phyloP scores from a whole-genome alignment of 2,888 invertebrate genomes.

The Coleophora flavipennella region DNA sequence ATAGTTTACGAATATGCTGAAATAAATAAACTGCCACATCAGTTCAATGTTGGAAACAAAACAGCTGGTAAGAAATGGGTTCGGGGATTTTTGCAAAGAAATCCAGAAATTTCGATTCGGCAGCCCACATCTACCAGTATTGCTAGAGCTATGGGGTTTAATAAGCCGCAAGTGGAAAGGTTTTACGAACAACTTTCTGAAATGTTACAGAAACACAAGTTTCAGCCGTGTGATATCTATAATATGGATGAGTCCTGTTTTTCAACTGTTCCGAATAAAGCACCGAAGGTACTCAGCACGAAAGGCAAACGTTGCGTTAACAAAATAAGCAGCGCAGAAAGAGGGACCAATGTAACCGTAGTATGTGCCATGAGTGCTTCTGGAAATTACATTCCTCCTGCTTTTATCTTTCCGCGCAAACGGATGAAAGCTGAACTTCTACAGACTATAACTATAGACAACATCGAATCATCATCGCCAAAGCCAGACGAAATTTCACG shows the following conservation, averaged over 20 bases:
- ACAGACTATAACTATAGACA: too few species aligned
- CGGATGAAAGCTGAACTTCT: conserved; percentile 26
- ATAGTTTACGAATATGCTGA: conserved; percentile 8
- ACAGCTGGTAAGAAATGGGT: conserved; percentile 14
- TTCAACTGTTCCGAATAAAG: conserved; percentile 9
- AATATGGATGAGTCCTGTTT: conserved; percentile 15
- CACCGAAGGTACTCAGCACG: conserved; percentile 7
- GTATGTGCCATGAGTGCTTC: conserved; percentile 19
- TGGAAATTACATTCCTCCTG: conserved; percentile 26
- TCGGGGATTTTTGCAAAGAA: conserved; percentile 9
- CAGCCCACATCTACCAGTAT: conserved; percentile 10
- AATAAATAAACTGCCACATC: conserved; percentile 6
- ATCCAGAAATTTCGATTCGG: conserved; percentile 11
- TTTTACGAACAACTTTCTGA: conserved; percentile 8
- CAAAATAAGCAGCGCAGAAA: conserved; percentile 16
- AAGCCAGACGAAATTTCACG: too few species aligned
- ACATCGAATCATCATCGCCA: too few species aligned
- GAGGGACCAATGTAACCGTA: conserved; percentile 15
- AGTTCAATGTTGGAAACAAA: conserved; percentile 3
- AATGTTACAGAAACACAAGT: conserved; percentile 8
- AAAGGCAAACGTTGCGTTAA: conserved; percentile 15
- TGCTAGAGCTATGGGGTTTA: conserved; percentile 13
- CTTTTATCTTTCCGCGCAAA: conserved; percentile 29
- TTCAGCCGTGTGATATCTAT: conserved; percentile 7
- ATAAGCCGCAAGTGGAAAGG: conserved; percentile 7